Evolutionary conservation across 2,888 invertebrate genomes (phyloP), one percentile per base, ranked within the genome.

Genomic region (Cerceris rybyensis): DNA sequence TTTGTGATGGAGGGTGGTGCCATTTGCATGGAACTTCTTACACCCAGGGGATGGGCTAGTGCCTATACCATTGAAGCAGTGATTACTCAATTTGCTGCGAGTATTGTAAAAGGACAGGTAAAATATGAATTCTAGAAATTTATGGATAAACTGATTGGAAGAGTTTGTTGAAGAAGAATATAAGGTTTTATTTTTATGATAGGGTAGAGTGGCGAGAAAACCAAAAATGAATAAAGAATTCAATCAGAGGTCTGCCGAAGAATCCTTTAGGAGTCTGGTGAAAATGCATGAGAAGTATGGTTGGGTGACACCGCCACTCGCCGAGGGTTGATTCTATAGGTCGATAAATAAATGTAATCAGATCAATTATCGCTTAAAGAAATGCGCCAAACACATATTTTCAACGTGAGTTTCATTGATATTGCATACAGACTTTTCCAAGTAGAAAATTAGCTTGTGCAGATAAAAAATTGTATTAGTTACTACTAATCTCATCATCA

Each of bases 1-100:
- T 97, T 97, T 90, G 97, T 97, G 39, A 97, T 97, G 97, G 97
- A 97, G 93, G 97, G 97, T 72, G 97, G 97, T 52, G 97, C 97
- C 58, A 97, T 97, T 89, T 97, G 97, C 90, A 97, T 97, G 97
- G 97, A 97, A 91, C 93, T 97, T 76, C 93, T 97, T 72, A 97
- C 97, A 16, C 97, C 97, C 0, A 94, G 96, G 66, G 97, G 97
- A 82, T 97, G 97, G 97, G 97, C 97, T 72, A 96, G 96, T 84
- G 97, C 97, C 65, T 97, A 97, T 91, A 97, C 97, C 0, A 96
- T 97, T 16, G 97, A 97, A 91, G 97, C 97, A 13, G 96, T 97
- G 64, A 95, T 97, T 88, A 97, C 97, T 95, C 97, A 97, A 93
- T 97, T 97, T 91, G 96, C 97, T 1, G 97, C 97, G 39, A 97